Percentiles rank a stretch among this genome's conserved stretches.
These are phyloP conservation scores for Balanococcus diminutus DNA, from an alignment of 2,888 invertebrate genomes.

Conservation along the genomic window DNA sequence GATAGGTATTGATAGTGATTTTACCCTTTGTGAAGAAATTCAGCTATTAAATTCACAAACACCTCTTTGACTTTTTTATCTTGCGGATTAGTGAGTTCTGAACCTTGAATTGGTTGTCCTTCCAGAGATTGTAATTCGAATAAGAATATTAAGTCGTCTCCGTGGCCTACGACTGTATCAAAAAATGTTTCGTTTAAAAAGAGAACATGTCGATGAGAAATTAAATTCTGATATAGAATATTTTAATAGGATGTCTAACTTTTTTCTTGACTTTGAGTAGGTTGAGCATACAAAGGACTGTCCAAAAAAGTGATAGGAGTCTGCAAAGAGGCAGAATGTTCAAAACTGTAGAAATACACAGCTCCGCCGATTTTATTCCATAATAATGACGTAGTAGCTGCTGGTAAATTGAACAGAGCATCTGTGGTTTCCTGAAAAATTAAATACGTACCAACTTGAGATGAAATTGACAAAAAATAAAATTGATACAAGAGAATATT, in stretches of 20 bases:
- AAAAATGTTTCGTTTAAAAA: neutral
- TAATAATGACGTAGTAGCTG: constrained; percentile 72
- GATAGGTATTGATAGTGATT: neutral
- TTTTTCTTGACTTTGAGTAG: neutral
- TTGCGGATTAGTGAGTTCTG: constrained; percentile 62
- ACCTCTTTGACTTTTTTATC: constrained; percentile 71
- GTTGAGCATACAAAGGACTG: neutral
- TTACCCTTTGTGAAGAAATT: constrained; percentile 69
- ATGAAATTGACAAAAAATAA: neutral
- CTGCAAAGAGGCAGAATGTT: constrained; percentile 63
- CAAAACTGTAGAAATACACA: constrained; percentile 78
- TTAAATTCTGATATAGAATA: neutral
- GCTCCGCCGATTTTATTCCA: constrained; percentile 68
- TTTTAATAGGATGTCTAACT: no score
- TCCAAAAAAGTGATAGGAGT: neutral
- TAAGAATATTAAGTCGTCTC: constrained; percentile 75
- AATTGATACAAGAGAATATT: neutral
- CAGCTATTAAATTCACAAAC: constrained; percentile 71
- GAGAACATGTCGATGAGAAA: neutral
- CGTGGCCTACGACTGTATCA: constrained; percentile 63
- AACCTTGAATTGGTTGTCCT: constrained; percentile 58
- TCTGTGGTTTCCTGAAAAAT: constrained; percentile 66
- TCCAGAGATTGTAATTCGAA: constrained; percentile 68
- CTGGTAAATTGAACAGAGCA: constrained; percentile 78
- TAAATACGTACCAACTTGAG: neutral